Conservation (phyloP, 2,888 invertebrate genomes). For the Capitulum mitella region DNA sequence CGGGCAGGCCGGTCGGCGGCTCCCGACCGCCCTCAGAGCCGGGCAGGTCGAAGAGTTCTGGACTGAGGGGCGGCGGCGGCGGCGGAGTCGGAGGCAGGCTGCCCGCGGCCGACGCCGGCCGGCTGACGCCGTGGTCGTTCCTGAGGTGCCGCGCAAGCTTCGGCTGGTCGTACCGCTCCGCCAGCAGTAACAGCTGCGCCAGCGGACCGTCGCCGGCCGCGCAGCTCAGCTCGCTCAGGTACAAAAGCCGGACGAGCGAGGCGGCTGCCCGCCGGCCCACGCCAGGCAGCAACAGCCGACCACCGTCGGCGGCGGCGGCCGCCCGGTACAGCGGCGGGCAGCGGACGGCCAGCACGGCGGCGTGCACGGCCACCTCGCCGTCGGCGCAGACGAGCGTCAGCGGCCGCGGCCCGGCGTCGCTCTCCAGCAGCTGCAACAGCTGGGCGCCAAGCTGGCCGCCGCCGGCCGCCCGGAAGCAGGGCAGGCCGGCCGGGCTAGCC, state of each 20-base stretch:
- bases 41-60: slow-evolving; percentile 5
- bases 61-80: neutral
- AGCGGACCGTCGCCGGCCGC: neutral
- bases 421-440: neutral
- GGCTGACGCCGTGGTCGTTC: neutral
- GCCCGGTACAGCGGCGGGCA: neutral
- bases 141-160: neutral
- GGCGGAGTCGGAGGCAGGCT: neutral
- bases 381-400: neutral
- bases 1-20: too few species aligned
- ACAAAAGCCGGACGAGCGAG: neutral
- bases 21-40: neutral
- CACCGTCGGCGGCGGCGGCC: neutral
- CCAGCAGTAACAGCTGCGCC: neutral
- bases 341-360: neutral
- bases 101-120: neutral
- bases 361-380: neutral
- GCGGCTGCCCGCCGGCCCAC: neutral
- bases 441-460: neutral
- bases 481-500: neutral
- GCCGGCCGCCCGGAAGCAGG: neutral
- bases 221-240: neutral
- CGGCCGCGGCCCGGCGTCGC: neutral
- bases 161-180: neutral
- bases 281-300: neutral